Evolutionary conservation across 1,140 invertebrate genomes (phyloP), one percentile per base, ranked within the genome.

Genomic region (Brachionus paranguensis): DNA sequence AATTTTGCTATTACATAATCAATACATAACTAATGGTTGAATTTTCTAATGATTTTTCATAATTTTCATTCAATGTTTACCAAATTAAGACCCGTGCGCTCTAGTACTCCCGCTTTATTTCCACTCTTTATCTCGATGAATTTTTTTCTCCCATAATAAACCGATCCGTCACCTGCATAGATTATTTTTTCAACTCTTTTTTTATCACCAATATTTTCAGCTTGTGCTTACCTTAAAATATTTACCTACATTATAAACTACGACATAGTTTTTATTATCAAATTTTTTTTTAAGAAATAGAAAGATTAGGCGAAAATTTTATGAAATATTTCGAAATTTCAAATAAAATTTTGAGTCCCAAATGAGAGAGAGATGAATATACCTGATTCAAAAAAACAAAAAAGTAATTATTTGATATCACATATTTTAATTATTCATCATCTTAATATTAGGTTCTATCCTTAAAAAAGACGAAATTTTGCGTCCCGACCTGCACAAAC

Each of bases 221-320:
- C 33, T 37, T 41, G 17, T 17, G 17, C 37, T 41, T 72, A 72
- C 41, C 68, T 72, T 24, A 72, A 72, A 72, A 72, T 72, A 72
- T 72, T 72, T 72, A 72, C 68, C 68, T 72, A 72, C 68, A 72
- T 72, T 72, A 43, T 43, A 41, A 72, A 68, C 27, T 68, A 68
- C 65, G 65, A 72, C 68, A 72, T 72, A 72, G 41, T 72, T 72
- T 72, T 72, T 72, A 72, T 72, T 43, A 72, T 60, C 53, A 72
- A 72, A 41, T 72, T 72, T 72, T 72, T 43, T 72, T 72, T 72
- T 72, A 41, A 43, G 33, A 33, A 68, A 41, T 17, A 33, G 27
- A 72, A 72, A 72, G 68, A 72, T 72, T 72, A 72, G 68, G 41
- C 37, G 17, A 20, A 72, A 72, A 68, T 68, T 33, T 33, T 33